phyloP scores from a whole-genome alignment of 2,888 invertebrate species.

The Brachypalpus laphriformis region DNA sequence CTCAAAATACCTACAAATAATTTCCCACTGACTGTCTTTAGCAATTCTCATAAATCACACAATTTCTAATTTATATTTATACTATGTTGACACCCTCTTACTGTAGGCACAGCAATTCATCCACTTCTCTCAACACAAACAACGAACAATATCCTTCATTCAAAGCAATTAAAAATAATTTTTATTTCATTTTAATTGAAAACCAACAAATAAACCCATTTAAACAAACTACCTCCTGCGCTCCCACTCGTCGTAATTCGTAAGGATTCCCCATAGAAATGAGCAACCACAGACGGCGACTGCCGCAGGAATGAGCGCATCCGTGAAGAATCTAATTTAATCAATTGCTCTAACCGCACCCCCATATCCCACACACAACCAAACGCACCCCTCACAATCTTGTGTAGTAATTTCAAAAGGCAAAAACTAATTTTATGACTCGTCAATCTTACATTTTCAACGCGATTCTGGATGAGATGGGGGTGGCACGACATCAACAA shows the following conservation, averaged over 20 bases:
- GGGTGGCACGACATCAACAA: constrained; percentile 19
- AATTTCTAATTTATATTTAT: constrained; percentile 2
- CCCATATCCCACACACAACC: constrained; percentile 15
- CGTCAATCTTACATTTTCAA: constrained; percentile 74
- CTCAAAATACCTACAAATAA: no score
- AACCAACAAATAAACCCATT: constrained; percentile 67
- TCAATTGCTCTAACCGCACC: constrained; percentile 74
- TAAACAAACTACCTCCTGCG: constrained; percentile 37
- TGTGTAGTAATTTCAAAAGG: constrained; percentile 66
- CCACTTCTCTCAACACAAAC: background rate
- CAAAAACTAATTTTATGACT: constrained; percentile 74
- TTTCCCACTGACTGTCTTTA: background rate
- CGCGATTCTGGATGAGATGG: constrained; percentile 40
- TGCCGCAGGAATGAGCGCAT: constrained; percentile 60
- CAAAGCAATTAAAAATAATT: constrained; percentile 58
- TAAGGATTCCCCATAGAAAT: constrained; percentile 37
- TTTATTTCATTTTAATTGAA: constrained; percentile 71
- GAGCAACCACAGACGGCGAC: constrained; percentile 34
- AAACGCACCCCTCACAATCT: constrained; percentile 21
- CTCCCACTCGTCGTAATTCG: constrained; percentile 23
- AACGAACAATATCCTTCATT: constrained; percentile 8
- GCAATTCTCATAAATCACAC: background rate
- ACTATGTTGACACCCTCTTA: background rate
- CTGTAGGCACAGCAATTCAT: background rate
- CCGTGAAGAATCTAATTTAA: constrained; percentile 73